Evolutionary conservation across 2,888 invertebrate species (phyloP), one percentile per base, ranked within the genome.

Genomic region (Resseliella maxima): DNA sequence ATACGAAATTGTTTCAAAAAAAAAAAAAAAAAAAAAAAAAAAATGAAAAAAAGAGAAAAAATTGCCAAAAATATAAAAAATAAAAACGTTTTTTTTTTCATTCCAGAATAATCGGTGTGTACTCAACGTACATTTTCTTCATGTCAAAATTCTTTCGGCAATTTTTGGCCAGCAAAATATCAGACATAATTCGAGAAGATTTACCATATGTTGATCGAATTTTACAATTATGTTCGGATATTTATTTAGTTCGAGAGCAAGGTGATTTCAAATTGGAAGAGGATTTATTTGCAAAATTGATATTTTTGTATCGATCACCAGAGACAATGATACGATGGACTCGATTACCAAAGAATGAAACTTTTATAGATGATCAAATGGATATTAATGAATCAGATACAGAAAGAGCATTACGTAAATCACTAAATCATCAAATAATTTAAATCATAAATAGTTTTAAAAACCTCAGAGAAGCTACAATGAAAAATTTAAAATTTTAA

Each of bases 301-400:
- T 98, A 89, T 98, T 98, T 95, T 93, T 98, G 88, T 98, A 97
- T 91, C 94, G 98, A 88, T 97, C 97, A 36, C 98, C 98, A 15
- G 97, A 97, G 90, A 98, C 97, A n/a, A 94, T 98, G 91, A 97
- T 98, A 89, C 94, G 94, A 89, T 94, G 94, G 94, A 93, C 92
- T 87, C 85, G 85, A 27, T 15, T 90, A 18, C 90, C 90, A 86
- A 90, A 91, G 87, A 90, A 90, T 85, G 18, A 45, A 41, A 24
- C 24, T 10, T 88, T 89, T 87, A 90, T 90, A 86, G 86, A 86
- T 27, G 64, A 27, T 24, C n/a, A 36, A 0, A 24, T n/a, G n/a
- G 72, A 86, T 27, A 41, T 72, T 18, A 72, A 86, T 64, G 86
- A 54, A 59, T 38, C 38, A n/a, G 45, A 64, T 35, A 64, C n/a